A percentile compares a stretch with the other conserved stretches of the same genome.
phyloP scores from a whole-genome alignment of 2,113 vertebrate species.

The Alexandromys fortis region DNA sequence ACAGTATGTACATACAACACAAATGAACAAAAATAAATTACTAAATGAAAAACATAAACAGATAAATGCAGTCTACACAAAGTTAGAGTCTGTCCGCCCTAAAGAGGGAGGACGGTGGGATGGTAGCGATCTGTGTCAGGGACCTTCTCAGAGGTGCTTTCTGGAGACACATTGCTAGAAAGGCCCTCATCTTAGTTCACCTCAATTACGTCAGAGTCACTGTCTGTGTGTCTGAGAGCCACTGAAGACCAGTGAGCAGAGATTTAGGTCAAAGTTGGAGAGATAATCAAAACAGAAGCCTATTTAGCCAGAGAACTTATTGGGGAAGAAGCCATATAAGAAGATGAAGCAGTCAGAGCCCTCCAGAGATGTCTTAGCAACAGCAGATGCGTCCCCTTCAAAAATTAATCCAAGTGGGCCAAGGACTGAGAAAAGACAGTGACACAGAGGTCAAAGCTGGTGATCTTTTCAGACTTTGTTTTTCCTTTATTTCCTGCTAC shows the following conservation, averaged over 20 bases:
- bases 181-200: neutral
- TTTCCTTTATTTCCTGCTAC: neutral
- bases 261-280: constrained; percentile 23
- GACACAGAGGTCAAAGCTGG: neutral
- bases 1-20: neutral
- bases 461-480: neutral
- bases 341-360: neutral
- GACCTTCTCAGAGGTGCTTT: neutral
- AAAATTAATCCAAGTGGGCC: neutral
- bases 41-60: neutral
- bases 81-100: neutral
- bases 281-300: constrained; percentile 42
- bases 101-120: neutral
- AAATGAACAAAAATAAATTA: neutral
- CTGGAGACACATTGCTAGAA: neutral
- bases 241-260: neutral
- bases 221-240: neutral
- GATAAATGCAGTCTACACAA: neutral
- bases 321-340: neutral
- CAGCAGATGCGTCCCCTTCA: neutral
- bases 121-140: neutral
- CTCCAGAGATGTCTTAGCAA: neutral
- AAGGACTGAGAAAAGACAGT: neutral
- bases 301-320: neutral
- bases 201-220: neutral